Conservation (phyloP, 2,113 vertebrate genomes). For the Neolamprologus hecqui region DNA sequence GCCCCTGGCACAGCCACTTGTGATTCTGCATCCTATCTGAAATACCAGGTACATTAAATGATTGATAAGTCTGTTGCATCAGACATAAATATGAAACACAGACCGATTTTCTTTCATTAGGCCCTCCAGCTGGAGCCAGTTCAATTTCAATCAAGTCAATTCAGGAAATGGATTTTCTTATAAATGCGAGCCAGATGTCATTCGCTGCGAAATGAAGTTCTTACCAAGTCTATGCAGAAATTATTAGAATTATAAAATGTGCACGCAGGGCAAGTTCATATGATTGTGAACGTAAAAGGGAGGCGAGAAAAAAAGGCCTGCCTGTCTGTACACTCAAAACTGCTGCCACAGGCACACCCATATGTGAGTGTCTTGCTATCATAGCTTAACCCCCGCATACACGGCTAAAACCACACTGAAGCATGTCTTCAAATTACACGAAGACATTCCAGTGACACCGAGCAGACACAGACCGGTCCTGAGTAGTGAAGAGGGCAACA, state of each 20-base stretch:
- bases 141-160: slow-evolving; percentile 56
- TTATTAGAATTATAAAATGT: neutral
- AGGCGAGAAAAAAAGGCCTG: neutral
- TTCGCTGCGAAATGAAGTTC: slow-evolving; percentile 21
- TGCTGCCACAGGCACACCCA: slow-evolving; percentile 35
- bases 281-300: neutral
- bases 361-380: slow-evolving; percentile 1
- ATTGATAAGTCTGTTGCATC: slow-evolving; percentile 37
- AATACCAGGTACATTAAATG: slow-evolving; percentile 42
- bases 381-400: neutral
- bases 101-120: slow-evolving; percentile 51
- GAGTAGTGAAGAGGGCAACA: slow-evolving; percentile 21
- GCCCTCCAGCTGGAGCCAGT: slow-evolving; percentile 50
- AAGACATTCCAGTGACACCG: slow-evolving; percentile 27
- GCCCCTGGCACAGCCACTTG: slow-evolving; percentile 36
- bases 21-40: slow-evolving; percentile 15
- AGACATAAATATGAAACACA: slow-evolving; percentile 43
- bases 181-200: slow-evolving; percentile 58
- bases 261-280: neutral
- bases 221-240: neutral
- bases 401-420: neutral
- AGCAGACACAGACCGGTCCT: slow-evolving; percentile 17
- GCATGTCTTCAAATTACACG: slow-evolving; percentile 31
- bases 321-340: neutral
- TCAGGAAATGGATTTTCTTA: slow-evolving; percentile 57